Evolutionary conservation across 2,888 invertebrate genomes (phyloP), one percentile per base, ranked within the genome.

Genomic region (Macrosoma leucophasiata): DNA sequence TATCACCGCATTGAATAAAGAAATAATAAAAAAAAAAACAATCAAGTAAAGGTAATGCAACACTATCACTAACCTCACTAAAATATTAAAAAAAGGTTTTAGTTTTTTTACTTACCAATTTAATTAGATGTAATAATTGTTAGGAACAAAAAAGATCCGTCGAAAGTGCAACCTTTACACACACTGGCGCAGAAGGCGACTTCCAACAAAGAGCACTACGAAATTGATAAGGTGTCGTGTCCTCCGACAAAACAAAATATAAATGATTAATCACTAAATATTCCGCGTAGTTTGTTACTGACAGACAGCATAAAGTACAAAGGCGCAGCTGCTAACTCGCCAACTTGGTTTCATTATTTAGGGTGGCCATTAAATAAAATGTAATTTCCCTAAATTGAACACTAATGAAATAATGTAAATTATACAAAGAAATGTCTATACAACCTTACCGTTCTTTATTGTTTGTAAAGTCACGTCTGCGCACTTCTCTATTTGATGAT

Each of bases 131-230:
- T n/a, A n/a, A n/a, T n/a, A n/a, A n/a, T n/a, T n/a, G n/a, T n/a
- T n/a, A n/a, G n/a, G n/a, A 29, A 31, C 21, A 28, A 22, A 19
- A 26, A 27, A 17, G 62, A 58, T 58, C 63, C 62, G 77, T 73
- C 63, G 71, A 69, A 75, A 71, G 74, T 55, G 68, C 53, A 58
- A 63, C 76, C 84, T 84, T 84, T 84, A 79, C 82, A 79, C 84
- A 71, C 84, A 82, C 85, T 84, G 84, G 84, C 72, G 75, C 58
- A 84, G 84, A 85, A 84, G 84, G 73, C 71, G 55, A 62, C 76
- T 70, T 56, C 54, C 67, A 71, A 76, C 62, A 65, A 71, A 68
- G 58, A 58, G 46, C 46, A 32, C 49, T 52, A 47, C 42, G 43
- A 46, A 46, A 51, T 41, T 57, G 63, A 67, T 67, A 69, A 69